Evolutionary conservation across 2,888 invertebrate species (phyloP), one percentile per base, ranked within the genome.

Genomic region (Dryadula phaetusa): DNA sequence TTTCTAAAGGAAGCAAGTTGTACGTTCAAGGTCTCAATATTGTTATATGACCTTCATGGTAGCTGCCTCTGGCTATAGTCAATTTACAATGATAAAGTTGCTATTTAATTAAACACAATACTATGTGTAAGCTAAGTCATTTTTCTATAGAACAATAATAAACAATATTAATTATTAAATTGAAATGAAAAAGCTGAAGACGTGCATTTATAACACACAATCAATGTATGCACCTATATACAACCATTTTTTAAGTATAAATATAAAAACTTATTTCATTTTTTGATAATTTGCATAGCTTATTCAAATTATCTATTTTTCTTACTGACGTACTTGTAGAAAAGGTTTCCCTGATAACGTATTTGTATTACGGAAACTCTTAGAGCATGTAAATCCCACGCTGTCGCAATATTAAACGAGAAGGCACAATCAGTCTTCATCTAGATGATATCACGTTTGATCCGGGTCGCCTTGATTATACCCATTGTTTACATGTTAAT

Each of bases 381-480:
- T 66, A 68, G 44, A 53, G 40, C 49, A 42, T 49, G 62, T 64
- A 53, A 64, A 54, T 70, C 70, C 70, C 68, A 70, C 70, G 68
- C 68, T 46, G 58, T 58, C 25, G 28, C 34, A 40, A 34, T 56
- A 56, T 58, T 53, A 63, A 60, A 61, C 37, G n/a, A 47, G 37
- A 54, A 49, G 56, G 16, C 25, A 58, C 58, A 64, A 37, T 77
- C 70, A 75, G 75, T 79, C 79, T 80, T 79, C 80, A 82, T 85
- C 81, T 79, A 77, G 75, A 79, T 86, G 86, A 87, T 85, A 86
- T 87, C 83, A 85, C 80, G 53, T 40, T 52, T 53, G 40, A 63
- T 47, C 66, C 63, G 54, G 66, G 66, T 66, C 54, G 63, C 63
- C 61, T 69, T 66, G 64, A 62, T 69, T 66, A 62, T 42, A 18